These are phyloP conservation scores for Cyclophora punctaria DNA, from an alignment of 2,888 invertebrate species.

Conservation along the genomic window DNA sequence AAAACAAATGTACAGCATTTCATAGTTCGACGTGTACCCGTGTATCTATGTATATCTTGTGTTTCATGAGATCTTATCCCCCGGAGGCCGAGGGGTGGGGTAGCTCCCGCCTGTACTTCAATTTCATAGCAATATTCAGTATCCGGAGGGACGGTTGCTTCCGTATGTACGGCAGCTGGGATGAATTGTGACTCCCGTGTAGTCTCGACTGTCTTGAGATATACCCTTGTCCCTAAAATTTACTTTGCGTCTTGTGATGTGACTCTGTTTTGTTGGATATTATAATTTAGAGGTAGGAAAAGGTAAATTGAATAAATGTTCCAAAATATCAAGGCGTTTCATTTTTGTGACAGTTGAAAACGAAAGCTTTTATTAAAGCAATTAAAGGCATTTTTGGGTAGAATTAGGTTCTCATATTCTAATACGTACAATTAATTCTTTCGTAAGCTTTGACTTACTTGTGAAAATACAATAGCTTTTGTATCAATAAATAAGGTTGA, in stretches of 20 bases:
- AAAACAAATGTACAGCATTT: constrained; percentile 20
- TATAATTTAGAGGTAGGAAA: no score
- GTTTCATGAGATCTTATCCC: constrained; percentile 23
- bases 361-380: no score
- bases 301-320: no score
- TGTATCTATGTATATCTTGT: constrained; percentile 17
- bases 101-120: constrained; percentile 33
- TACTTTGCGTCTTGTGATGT: no score
- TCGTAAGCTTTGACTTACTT: background rate
- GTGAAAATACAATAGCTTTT: background rate
- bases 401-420: no score
- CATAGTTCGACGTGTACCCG: constrained; percentile 21
- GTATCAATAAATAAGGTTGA: constrained; percentile 1
- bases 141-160: constrained; percentile 6
- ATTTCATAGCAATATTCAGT: constrained; percentile 53
- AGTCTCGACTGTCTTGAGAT: no score
- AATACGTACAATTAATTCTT: no score
- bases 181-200: constrained; percentile 17
- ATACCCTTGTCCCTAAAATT: no score
- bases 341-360: no score
- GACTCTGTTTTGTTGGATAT: no score
- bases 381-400: no score
- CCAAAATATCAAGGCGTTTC: no score
- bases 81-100: constrained; percentile 18
- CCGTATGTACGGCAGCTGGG: constrained; percentile 11